Base-by-base conservation (phyloP, 2,888 invertebrate species). In the Ephialtes manifestator region DNA sequence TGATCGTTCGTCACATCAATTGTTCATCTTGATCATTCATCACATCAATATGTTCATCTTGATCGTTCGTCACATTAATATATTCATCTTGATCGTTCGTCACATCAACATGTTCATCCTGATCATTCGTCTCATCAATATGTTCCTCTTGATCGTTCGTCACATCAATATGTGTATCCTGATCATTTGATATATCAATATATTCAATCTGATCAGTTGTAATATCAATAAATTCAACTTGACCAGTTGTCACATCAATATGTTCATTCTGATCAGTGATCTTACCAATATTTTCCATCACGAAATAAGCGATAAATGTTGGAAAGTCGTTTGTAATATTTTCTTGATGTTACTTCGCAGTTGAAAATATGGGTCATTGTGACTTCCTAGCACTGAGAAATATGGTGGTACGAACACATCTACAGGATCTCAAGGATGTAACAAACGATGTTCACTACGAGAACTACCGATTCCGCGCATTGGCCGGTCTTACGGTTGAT, bases 401-500 rank as follows among this genome's bases (percentile, higher is more conserved):
- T 94, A 99, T 99, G 98, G 97, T 99, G 86, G 97, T 98, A 90
- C 96, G 99, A 90, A 99, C 99, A 74, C 99, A 99, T 95, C 96
- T 99, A 92, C 99, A 99, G 94, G 99, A 99, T 94, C 95, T 99
- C 88, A 99, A 99, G 94, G 99, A 99, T 94, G 99, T 99, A n/a
- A 99, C 99, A 84, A 99, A 99, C 94, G 99, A 98, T 92, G 99
- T 99, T n/a, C 99, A 99, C 94, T 99, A 99, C 93, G 99, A 99
- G 95, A 99, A 99, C 95, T 99, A 98, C 95, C 96, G 99, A 88
- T 99, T 98, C 95, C 97, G 98, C 91, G 99, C 98, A 92, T 95
- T 99, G 77, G 98, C 98, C 67, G 98, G 98, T 20, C 95, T 98
- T 81, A 97, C 97, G 7, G 96, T 97, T 86, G 98, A 98, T 94